Percentiles rank a stretch among this genome's conserved stretches.
Conservation (phyloP, 2,797 vertebrate species). For the Chanos chanos region DNA sequence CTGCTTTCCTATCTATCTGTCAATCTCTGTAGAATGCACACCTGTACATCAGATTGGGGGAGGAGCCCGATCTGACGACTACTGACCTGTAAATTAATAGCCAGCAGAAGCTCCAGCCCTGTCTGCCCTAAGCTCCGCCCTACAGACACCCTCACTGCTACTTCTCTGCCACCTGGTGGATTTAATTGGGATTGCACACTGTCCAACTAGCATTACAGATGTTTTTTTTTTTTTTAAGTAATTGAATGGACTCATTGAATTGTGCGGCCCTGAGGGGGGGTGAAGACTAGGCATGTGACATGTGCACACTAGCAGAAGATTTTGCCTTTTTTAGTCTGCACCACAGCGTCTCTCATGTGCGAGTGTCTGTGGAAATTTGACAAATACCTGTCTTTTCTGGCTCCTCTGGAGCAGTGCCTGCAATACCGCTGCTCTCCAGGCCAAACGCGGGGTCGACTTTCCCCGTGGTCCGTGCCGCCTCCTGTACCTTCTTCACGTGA, state of each 20-base stretch:
- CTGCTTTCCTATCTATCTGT: no score
- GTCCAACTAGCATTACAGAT: no score
- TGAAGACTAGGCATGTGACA: background rate
- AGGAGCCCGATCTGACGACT: background rate
- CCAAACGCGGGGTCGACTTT: conserved; percentile 91
- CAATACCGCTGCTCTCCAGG: conserved; percentile 94
- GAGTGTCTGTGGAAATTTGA: background rate
- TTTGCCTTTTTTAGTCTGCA: background rate
- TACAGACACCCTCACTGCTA: background rate
- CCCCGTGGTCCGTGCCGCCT: conserved; percentile 86
- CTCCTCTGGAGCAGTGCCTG: conserved; percentile 88
- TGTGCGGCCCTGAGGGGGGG: no score
- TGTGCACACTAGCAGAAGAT: background rate
- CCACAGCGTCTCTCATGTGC: background rate
- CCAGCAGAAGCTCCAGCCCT: conserved; percentile 42
- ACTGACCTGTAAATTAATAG: background rate
- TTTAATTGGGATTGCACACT: background rate
- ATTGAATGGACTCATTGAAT: no score
- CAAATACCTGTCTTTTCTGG: conserved; percentile 85
- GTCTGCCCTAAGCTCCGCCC: no score
- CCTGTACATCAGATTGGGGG: no score
- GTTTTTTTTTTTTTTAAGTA: no score
- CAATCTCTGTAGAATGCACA: no score
- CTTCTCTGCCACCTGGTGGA: background rate
- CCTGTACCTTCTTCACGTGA: conserved; percentile 96